Evolutionary conservation across 1,140 invertebrate species (phyloP), one percentile per base, ranked within the genome.

Genomic region (Nixonia krombeini): DNA sequence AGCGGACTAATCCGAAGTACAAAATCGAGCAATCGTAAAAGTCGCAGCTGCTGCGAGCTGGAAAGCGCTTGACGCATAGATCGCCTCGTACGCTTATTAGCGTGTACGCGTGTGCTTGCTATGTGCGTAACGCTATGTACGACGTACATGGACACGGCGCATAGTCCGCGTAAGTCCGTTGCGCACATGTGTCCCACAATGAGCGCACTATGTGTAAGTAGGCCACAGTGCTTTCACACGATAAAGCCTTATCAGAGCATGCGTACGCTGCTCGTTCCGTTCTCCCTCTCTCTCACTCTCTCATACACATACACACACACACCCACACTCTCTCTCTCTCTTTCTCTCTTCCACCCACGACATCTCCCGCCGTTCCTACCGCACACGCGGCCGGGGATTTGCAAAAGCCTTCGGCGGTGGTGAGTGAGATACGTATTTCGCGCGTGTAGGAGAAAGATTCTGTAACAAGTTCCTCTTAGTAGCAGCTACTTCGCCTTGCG

Each of bases 221-320:
- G 81, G 81, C 80, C 81, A 83, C 76, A 78, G 80, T 80, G 81
- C 81, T 83, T 83, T 83, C 81, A 83, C 80, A 83, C 80, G 81
- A 83, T 83, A 83, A 83, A 74, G 72, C 72, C 73, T 83, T 83
- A 83, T 83, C 80, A 77, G 74, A 78, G 71, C 69, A 64, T 74
- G 69, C 73, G 76, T 66, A 63, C 38, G 63, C 46, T 58, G 51
- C 65, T 63, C 44, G 58, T 37, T 61, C 47, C 28, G 29, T 63
- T 57, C 62, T 31, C 29, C n/a, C n/a, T n/a, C n/a, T n/a, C n/a
- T n/a, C n/a, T n/a, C n/a, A n/a, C n/a, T n/a, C n/a, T n/a, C n/a
- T n/a, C n/a, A n/a, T n/a, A n/a, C n/a, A n/a, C n/a, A n/a, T n/a
- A n/a, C n/a, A n/a, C n/a, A n/a, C n/a, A n/a, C n/a, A n/a, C n/a